phyloP scores from a whole-genome alignment of 1,140 invertebrate genomes.

The Scylla paramamosain region DNA sequence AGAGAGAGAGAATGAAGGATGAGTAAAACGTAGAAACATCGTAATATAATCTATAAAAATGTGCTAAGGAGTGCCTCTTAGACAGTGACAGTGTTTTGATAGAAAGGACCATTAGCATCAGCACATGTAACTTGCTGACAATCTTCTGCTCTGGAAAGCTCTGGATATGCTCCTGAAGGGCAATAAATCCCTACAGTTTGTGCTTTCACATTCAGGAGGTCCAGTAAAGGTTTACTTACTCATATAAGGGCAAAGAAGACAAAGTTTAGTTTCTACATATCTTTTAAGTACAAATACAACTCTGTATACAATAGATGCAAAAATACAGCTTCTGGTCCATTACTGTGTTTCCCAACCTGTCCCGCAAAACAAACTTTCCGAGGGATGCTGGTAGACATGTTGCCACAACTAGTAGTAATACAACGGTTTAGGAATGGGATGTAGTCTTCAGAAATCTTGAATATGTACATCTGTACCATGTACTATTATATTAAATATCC shows the following conservation, averaged over 20 bases:
- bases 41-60: too few relatives aligned
- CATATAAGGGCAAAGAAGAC: not conserved
- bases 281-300: slow-evolving; percentile 75
- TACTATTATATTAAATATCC: not conserved
- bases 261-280: slow-evolving; percentile 36
- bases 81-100: too few relatives aligned
- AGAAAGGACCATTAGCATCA: too few relatives aligned
- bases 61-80: too few relatives aligned
- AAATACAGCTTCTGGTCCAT: slow-evolving; percentile 74
- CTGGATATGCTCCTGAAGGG: too few relatives aligned
- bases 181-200: not conserved
- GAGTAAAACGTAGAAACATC: too few relatives aligned
- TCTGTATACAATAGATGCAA: slow-evolving; percentile 76
- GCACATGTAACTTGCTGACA: too few relatives aligned
- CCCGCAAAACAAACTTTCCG: not conserved
- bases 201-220: not conserved
- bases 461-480: slow-evolving; percentile 21
- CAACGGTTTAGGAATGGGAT: not conserved
- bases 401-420: slow-evolving; percentile 32
- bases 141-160: too few relatives aligned
- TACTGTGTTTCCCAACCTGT: slow-evolving; percentile 66
- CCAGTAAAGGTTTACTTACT: not conserved
- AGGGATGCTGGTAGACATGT: slow-evolving; percentile 27
- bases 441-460: slow-evolving; percentile 30
- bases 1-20: too few relatives aligned